Percentiles rank a stretch among this genome's conserved stretches.
Evolutionary conservation across 2,113 vertebrate genomes (phyloP).

Genomic region (Atherinomorus stipes): DNA sequence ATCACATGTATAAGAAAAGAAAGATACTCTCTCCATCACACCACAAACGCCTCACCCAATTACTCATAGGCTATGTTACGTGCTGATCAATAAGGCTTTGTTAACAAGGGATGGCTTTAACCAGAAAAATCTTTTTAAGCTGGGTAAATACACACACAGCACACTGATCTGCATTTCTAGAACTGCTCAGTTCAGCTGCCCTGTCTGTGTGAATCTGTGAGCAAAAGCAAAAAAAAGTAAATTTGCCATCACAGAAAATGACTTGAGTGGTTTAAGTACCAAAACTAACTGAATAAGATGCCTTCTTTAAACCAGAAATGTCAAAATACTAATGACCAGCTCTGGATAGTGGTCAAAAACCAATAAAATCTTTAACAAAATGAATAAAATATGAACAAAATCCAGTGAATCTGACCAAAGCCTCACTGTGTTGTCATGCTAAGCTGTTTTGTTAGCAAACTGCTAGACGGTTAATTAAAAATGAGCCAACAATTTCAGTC

Average conservation of each 20-base stretch:
- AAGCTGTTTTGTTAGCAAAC: too few species aligned
- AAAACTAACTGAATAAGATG: not conserved
- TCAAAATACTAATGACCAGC: not conserved
- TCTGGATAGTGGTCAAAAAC: not conserved
- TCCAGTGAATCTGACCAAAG: too few species aligned
- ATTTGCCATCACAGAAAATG: constrained; percentile 15
- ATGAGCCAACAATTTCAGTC: too few species aligned
- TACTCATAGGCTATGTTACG: constrained; percentile 20
- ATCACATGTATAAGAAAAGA: not conserved
- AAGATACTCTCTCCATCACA: constrained; percentile 32
- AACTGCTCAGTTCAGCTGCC: constrained; percentile 22
- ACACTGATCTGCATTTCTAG: not conserved
- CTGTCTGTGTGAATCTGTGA: not conserved
- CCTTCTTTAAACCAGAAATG: not conserved
- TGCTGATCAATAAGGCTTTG: constrained; percentile 36
- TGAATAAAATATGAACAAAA: too few species aligned
- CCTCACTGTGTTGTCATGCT: too few species aligned
- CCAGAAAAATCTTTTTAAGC: constrained; percentile 32
- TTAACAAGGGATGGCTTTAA: constrained; percentile 40
- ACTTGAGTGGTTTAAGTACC: constrained; percentile 28
- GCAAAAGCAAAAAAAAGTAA: constrained; percentile 23
- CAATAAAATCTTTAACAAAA: too few species aligned
- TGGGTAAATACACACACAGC: not conserved
- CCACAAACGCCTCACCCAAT: constrained; percentile 36
- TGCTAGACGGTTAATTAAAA: too few species aligned